phyloP scores from a whole-genome alignment of 2,113 vertebrate genomes.

The Bostrychus sinensis region DNA sequence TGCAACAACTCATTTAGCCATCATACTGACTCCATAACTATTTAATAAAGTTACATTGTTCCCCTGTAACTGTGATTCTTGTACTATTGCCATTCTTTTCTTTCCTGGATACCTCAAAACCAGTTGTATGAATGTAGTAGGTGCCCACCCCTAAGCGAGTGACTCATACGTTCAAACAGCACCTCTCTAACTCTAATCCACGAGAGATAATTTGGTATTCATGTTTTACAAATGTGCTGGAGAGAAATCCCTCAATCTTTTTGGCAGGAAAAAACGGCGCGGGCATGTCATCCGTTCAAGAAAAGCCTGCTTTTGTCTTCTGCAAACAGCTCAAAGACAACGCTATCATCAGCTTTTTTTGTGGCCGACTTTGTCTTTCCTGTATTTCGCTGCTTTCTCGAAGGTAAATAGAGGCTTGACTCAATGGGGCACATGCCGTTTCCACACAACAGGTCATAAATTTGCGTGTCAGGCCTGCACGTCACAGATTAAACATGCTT shows the following conservation, averaged over 20 bases:
- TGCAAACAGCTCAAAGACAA: conserved; percentile 56
- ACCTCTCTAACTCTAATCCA: conserved; percentile 75
- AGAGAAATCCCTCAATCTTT: conserved; percentile 78
- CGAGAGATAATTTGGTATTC: conserved; percentile 76
- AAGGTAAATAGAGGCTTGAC: conserved; percentile 79
- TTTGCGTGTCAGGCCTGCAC: conserved; percentile 71
- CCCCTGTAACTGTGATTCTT: no score
- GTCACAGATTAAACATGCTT: conserved; percentile 83
- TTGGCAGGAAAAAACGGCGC: conserved; percentile 72
- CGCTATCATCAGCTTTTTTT: conserved; percentile 70
- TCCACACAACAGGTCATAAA: conserved; percentile 79
- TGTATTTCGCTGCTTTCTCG: conserved; percentile 63
- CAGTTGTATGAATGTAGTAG: conserved; percentile 60
- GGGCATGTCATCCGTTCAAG: conserved; percentile 71
- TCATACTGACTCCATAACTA: no score
- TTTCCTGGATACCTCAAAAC: no score
- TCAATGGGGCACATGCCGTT: conserved; percentile 66
- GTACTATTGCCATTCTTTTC: no score
- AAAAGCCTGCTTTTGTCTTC: conserved; percentile 72
- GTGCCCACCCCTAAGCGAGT: conserved; percentile 58
- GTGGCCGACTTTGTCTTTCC: conserved; percentile 64
- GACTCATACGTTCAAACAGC: conserved; percentile 64
- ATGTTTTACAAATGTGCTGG: conserved; percentile 80
- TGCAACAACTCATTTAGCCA: no score
- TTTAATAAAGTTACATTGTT: no score